These are phyloP conservation scores for Acromyrmex echinatior DNA, from an alignment of 1,140 invertebrate species.

Conservation along the genomic window DNA sequence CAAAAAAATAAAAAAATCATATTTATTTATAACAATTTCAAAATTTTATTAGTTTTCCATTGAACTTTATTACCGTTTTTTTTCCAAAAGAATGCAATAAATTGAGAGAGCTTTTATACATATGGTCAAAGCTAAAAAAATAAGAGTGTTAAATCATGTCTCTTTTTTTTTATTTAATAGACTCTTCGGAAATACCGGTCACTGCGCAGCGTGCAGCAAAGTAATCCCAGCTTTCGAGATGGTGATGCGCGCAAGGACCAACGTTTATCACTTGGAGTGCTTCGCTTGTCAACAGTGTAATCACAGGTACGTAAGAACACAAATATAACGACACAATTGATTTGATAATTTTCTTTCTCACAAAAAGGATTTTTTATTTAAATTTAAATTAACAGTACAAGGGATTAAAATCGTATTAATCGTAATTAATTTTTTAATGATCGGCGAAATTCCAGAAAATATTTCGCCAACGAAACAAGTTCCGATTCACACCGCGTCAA, in stretches of 20 bases:
- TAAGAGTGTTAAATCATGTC: too few species aligned
- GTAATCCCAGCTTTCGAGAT: constrained; percentile 98
- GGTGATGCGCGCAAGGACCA: constrained; percentile 98
- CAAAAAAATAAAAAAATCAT: not conserved
- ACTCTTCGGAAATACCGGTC: constrained; percentile 96
- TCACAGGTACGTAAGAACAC: constrained; percentile 91
- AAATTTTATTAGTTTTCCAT: too few species aligned
- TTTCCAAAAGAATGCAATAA: too few species aligned
- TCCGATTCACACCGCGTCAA: constrained; percentile 31
- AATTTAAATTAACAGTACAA: not conserved
- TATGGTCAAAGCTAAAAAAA: too few species aligned
- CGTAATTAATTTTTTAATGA: not conserved
- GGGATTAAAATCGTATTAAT: not conserved
- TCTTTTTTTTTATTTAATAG: constrained; percentile 84
- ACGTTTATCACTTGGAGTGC: constrained; percentile 98
- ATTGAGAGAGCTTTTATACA: too few species aligned
- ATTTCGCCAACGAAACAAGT: not conserved
- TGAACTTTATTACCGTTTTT: too few species aligned
- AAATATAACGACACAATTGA: not conserved
- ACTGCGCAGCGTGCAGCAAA: constrained; percentile 97
- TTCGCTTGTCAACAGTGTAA: constrained; percentile 98
- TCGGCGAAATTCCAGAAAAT: not conserved
- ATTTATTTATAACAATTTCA: too few species aligned
- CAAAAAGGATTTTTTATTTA: not conserved
- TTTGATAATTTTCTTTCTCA: not conserved